A percentile compares a stretch with the other conserved stretches of the same genome.
Conservation (phyloP, 2,797 vertebrate species). For the Cichlasoma orientale region DNA sequence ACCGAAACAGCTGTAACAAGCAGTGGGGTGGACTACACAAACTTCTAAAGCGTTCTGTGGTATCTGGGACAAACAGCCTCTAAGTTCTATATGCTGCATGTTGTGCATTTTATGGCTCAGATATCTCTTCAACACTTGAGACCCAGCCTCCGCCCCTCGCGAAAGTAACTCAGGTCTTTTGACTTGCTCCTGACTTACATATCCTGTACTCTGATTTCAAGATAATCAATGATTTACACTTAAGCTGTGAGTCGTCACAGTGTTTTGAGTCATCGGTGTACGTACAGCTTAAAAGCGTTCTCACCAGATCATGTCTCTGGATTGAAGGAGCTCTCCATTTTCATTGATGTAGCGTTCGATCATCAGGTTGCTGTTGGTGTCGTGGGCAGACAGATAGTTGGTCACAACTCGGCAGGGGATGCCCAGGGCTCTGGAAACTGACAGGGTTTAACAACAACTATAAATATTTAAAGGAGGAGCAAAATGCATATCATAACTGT, state of each 20-base stretch:
- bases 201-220: not conserved
- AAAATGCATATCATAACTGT: not conserved
- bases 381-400: slow-evolving; percentile 93
- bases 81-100: not conserved
- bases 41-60: not conserved
- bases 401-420: slow-evolving; percentile 91
- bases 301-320: slow-evolving; percentile 87
- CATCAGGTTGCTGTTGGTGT: slow-evolving; percentile 90
- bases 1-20: too few species aligned
- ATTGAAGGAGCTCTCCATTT: slow-evolving; percentile 64
- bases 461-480: not conserved
- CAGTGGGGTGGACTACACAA: not conserved
- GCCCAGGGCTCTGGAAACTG: slow-evolving; percentile 92
- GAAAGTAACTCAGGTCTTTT: not conserved
- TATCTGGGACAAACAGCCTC: too few species aligned
- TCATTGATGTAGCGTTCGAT: slow-evolving; percentile 87
- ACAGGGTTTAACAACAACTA: not conserved
- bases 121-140: not conserved
- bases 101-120: not conserved
- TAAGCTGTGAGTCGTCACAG: not conserved
- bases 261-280: not conserved
- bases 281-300: not conserved
- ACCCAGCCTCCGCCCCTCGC: not conserved
- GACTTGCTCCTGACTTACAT: not conserved
- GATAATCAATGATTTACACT: not conserved